Evolutionary conservation across 2,888 invertebrate genomes (phyloP).

Genomic region (Drosophila kambysellisi): DNA sequence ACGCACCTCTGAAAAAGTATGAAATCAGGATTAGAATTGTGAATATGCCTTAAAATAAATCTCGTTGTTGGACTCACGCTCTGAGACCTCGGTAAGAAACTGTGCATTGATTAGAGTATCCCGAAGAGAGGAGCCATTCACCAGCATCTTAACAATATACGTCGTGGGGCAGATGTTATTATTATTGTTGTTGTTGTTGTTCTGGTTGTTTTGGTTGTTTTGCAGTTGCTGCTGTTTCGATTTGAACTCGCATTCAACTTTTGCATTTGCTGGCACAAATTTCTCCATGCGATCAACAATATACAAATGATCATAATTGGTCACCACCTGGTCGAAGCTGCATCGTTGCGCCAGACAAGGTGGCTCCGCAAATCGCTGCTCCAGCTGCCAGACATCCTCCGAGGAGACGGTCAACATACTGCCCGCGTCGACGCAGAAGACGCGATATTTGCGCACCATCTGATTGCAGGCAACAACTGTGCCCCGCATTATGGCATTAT

Average conservation of each 20-base stretch:
- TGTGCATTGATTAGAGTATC: constrained; percentile 77
- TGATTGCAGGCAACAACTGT: constrained; percentile 87
- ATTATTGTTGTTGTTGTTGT: background rate
- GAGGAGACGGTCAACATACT: constrained; percentile 88
- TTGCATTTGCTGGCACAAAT: constrained; percentile 80
- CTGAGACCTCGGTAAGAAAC: constrained; percentile 76
- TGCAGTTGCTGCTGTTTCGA: constrained; percentile 47
- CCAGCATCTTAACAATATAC: constrained; percentile 82
- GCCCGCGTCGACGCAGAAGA: constrained; percentile 92
- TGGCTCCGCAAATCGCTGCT: constrained; percentile 88
- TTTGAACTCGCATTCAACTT: constrained; percentile 81
- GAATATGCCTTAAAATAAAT: background rate
- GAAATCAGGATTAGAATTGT: background rate
- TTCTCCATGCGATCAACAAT: constrained; percentile 84
- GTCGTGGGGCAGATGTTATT: constrained; percentile 40
- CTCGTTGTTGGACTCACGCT: constrained; percentile 56
- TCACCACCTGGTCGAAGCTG: constrained; percentile 87
- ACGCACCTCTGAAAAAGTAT: constrained; percentile 70
- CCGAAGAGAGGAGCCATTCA: constrained; percentile 80
- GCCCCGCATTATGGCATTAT: constrained; percentile 90
- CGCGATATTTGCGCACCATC: constrained; percentile 87
- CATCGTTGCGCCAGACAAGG: constrained; percentile 91
- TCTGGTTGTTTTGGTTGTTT: constrained; percentile 3
- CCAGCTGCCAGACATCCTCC: constrained; percentile 89
- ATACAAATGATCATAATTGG: constrained; percentile 86